A percentile compares a stretch with the other conserved stretches of the same genome.
Conservation (phyloP, 2,797 vertebrate species). For the Cottoperca gobio region DNA sequence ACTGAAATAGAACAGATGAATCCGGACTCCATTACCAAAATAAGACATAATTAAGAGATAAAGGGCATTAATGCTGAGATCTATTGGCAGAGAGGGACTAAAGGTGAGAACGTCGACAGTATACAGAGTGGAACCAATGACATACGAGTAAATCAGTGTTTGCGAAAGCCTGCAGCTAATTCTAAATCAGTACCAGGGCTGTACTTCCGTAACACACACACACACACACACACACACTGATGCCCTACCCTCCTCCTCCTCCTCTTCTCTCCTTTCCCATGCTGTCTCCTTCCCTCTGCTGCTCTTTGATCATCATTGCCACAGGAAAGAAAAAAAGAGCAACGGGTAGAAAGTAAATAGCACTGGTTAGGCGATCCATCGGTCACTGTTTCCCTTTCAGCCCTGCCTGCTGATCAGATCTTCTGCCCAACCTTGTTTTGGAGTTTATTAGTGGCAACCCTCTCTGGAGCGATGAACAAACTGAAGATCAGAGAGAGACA, state of each 20-base stretch:
- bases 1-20: conserved; percentile 16
- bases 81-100: neutral
- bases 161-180: conserved; percentile 46
- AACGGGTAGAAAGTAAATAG: conserved; percentile 64
- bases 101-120: neutral
- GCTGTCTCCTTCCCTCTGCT: conserved; percentile 45
- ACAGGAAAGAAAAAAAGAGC: conserved; percentile 54
- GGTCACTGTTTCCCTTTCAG: conserved; percentile 77
- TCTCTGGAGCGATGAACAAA: conserved; percentile 15
- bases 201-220: conserved; percentile 18
- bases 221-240: neutral
- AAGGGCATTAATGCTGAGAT: conserved; percentile 7
- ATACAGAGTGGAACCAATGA: conserved; percentile 10
- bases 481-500: conserved; percentile 28
- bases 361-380: conserved; percentile 60
- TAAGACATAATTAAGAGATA: conserved; percentile 21
- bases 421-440: conserved; percentile 69
- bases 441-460: conserved; percentile 75
- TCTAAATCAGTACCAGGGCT: conserved; percentile 34
- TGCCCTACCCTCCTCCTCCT: neutral
- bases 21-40: neutral
- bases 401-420: conserved; percentile 79
- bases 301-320: conserved; percentile 69
- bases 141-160: conserved; percentile 25
- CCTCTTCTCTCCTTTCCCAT: conserved; percentile 18